Percentiles rank a stretch among this genome's conserved stretches.
These are phyloP conservation scores for Cheilinus undulatus DNA, from an alignment of 2,113 vertebrate genomes.

Conservation along the genomic window DNA sequence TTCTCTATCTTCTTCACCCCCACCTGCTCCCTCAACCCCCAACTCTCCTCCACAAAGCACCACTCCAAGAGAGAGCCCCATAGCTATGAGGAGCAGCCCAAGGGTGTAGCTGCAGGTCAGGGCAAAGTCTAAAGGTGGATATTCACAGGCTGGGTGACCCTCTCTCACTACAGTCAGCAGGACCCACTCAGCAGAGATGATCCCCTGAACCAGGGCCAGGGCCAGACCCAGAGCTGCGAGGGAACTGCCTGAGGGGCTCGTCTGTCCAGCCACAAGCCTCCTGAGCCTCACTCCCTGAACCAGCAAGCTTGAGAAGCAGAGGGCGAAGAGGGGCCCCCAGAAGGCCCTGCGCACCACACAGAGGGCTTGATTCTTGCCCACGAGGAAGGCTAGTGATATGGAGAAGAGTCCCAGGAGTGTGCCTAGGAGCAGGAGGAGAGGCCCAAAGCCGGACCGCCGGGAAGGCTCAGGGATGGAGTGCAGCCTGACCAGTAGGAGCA, in stretches of 20 bases:
- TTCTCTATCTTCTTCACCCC: constrained; percentile 73
- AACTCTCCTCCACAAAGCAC: constrained; percentile 92
- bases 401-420: constrained; percentile 92
- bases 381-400: constrained; percentile 93
- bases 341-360: constrained; percentile 92
- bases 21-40: constrained; percentile 74
- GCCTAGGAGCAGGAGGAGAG: constrained; percentile 92
- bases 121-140: constrained; percentile 93
- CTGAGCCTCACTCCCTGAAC: constrained; percentile 91
- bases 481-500: constrained; percentile 89
- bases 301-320: constrained; percentile 96
- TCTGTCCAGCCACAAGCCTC: constrained; percentile 87
- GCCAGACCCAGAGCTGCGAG: constrained; percentile 88
- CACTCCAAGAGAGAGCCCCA: constrained; percentile 87
- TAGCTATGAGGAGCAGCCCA: constrained; percentile 87
- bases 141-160: constrained; percentile 90
- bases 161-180: constrained; percentile 92
- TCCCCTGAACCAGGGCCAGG: constrained; percentile 92
- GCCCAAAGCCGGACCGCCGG: constrained; percentile 89
- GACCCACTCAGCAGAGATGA: constrained; percentile 94
- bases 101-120: constrained; percentile 92
- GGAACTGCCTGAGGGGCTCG: constrained; percentile 88
- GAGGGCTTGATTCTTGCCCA: constrained; percentile 89
- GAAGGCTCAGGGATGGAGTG: constrained; percentile 91
- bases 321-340: constrained; percentile 93